These are phyloP conservation scores for Donacobius atricapilla DNA, from an alignment of 2,113 vertebrate species.

Conservation along the genomic window DNA sequence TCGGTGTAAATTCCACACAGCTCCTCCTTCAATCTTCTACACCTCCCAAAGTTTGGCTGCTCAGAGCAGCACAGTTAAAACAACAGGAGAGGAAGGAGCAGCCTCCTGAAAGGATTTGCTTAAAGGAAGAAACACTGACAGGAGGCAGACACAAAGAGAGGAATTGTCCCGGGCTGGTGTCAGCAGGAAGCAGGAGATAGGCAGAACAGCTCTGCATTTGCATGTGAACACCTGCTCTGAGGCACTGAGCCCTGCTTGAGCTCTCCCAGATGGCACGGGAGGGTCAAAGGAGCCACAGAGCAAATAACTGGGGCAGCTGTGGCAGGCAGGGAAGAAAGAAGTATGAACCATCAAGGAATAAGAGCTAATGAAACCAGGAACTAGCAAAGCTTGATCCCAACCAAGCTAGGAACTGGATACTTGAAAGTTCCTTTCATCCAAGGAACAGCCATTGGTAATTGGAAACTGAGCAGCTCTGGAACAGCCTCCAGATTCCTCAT, in stretches of 20 bases:
- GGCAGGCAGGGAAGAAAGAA: not conserved
- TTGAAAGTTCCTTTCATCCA: constrained; percentile 3
- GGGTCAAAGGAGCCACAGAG: not conserved
- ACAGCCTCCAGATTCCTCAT: constrained; percentile 30
- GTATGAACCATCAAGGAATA: not conserved
- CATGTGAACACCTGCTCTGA: not conserved
- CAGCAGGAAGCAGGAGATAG: not conserved
- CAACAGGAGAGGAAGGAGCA: not conserved
- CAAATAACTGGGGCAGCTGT: not conserved
- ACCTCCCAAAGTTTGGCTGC: not conserved
- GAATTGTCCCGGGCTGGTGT: not conserved
- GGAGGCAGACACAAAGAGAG: not conserved
- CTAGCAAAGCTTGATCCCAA: not conserved
- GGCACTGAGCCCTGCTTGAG: not conserved
- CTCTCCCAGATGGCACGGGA: not conserved
- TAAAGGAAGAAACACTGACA: not conserved
- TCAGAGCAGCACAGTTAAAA: not conserved
- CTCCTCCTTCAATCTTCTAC: not conserved
- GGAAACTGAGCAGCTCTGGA: constrained; percentile 30
- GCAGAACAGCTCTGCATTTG: not conserved
- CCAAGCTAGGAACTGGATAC: not conserved
- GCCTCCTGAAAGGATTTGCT: not conserved
- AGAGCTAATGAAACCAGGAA: not conserved
- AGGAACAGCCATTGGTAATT: constrained; percentile 17
- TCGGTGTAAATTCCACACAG: not conserved